These are phyloP conservation scores for Struthidea cinerea DNA, from an alignment of 2,113 vertebrate genomes.

Conservation along the genomic window DNA sequence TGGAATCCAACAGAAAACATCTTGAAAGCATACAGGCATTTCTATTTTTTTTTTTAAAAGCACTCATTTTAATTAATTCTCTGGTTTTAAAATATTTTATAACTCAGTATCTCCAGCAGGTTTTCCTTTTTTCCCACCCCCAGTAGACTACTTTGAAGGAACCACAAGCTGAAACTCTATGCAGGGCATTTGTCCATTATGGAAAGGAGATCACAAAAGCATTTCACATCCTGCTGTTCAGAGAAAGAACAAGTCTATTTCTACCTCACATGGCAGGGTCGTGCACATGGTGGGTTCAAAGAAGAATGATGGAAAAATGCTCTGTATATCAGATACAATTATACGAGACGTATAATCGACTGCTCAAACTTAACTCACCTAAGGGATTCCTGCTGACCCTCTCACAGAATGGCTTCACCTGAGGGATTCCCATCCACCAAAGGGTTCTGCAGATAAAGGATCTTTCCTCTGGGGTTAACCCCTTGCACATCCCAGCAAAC, in stretches of 20 bases:
- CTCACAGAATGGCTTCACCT: background rate
- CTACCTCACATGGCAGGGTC: background rate
- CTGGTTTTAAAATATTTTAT: background rate
- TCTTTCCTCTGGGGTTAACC: background rate
- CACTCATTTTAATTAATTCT: slow-evolving; percentile 5
- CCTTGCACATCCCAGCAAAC: background rate
- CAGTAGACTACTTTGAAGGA: slow-evolving; percentile 11
- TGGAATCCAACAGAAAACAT: background rate
- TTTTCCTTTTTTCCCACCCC: background rate
- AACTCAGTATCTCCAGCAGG: background rate
- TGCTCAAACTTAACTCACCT: background rate
- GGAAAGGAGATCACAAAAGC: slow-evolving; percentile 18
- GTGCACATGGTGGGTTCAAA: background rate
- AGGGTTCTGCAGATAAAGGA: background rate
- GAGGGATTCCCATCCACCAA: background rate
- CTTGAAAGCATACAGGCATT: background rate
- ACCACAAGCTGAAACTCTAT: background rate
- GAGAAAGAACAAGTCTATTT: background rate
- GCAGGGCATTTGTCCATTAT: background rate
- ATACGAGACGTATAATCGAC: accelerated
- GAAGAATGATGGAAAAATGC: background rate
- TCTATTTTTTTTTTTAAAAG: background rate
- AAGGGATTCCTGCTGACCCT: background rate
- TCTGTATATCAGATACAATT: background rate
- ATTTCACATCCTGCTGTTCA: slow-evolving; percentile 18